Conservation (phyloP, 2,888 invertebrate species). For the Apotomis turbidana region DNA sequence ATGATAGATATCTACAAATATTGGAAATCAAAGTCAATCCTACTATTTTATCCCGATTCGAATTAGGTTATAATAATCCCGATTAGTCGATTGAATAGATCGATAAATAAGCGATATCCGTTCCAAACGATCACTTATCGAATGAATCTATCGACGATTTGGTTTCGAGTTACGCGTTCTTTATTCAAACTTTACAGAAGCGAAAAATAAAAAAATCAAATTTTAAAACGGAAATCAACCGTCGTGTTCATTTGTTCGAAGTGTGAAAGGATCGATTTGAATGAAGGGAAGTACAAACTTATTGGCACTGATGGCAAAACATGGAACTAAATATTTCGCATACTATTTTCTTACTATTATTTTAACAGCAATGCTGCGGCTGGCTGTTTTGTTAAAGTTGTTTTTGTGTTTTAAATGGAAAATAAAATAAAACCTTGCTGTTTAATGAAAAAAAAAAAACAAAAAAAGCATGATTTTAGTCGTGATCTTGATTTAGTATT, state of each 20-base stretch:
- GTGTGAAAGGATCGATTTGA: constrained; percentile 82
- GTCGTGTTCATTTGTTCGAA: constrained; percentile 77
- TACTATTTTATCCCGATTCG: background rate
- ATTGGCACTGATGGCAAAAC: constrained; percentile 12
- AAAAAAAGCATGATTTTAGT: constrained; percentile 12
- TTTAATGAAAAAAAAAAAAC: constrained; percentile 17
- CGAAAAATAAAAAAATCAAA: constrained; percentile 74
- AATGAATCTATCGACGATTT: constrained; percentile 81
- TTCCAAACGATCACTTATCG: constrained; percentile 80
- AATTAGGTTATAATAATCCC: constrained; percentile 51
- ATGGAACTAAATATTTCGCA: constrained; percentile 20
- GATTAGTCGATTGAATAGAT: constrained; percentile 72
- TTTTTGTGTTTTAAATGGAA: constrained; percentile 1
- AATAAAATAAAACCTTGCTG: constrained; percentile 17
- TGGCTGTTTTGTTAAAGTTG: constrained; percentile 7
- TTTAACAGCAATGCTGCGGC: constrained; percentile 19
- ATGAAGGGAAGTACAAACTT: constrained; percentile 41
- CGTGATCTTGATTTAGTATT: constrained; percentile 16
- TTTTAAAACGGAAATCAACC: constrained; percentile 83
- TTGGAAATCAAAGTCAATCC: background rate
- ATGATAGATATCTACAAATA: background rate
- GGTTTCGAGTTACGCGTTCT: constrained; percentile 67
- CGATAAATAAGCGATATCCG: constrained; percentile 81
- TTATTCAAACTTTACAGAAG: constrained; percentile 61
- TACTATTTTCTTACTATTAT: constrained; percentile 9